Evolutionary conservation across 2,113 vertebrate genomes (phyloP).

Genomic region (Ceratotherium simum): DNA sequence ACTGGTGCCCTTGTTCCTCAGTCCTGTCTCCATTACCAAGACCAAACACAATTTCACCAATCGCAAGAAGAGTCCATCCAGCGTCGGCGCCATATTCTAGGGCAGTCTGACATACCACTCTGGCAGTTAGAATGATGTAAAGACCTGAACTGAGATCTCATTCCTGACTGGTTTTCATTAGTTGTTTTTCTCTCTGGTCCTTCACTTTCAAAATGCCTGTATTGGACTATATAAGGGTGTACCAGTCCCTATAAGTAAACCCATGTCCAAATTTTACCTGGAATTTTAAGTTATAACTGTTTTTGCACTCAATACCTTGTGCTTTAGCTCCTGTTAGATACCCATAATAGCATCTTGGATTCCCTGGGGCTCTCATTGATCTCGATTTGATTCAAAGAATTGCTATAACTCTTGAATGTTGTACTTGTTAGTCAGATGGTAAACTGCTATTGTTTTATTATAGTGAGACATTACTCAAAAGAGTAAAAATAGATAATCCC

Average conservation of each 20-base stretch:
- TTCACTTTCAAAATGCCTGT: not conserved
- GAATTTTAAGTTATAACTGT: not conserved
- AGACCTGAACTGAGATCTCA: not conserved
- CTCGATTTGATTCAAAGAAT: not conserved
- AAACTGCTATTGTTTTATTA: not conserved
- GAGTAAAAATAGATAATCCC: not conserved
- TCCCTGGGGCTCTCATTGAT: not conserved
- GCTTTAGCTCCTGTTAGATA: not conserved
- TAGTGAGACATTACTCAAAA: not conserved
- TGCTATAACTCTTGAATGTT: fast-evolving
- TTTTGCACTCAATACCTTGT: not conserved
- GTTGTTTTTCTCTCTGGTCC: not conserved
- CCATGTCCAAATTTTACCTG: not conserved
- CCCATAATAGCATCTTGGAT: too few species aligned
- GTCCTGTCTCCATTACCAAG: not conserved
- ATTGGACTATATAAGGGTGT: not conserved
- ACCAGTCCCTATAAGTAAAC: not conserved
- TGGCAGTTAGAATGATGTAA: not conserved
- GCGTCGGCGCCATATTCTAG: not conserved
- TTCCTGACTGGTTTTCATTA: not conserved
- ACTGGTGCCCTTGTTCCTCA: not conserved
- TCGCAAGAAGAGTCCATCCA: not conserved
- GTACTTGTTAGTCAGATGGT: not conserved
- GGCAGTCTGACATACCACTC: not conserved
- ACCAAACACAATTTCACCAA: not conserved